These are phyloP conservation scores for Acanthurus tractus DNA, from an alignment of 2,797 vertebrate species.

Conservation along the genomic window DNA sequence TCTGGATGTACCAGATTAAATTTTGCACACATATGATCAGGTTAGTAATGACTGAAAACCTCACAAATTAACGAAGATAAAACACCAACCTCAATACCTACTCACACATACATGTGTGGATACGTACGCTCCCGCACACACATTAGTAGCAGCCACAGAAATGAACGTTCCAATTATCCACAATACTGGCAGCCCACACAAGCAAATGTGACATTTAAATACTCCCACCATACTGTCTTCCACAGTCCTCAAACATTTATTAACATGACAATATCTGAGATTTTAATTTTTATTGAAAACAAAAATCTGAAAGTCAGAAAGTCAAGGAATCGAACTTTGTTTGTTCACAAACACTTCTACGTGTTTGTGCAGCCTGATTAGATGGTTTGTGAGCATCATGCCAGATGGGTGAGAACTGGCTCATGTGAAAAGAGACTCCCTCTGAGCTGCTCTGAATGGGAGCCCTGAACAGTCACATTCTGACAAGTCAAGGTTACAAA, in stretches of 20 bases:
- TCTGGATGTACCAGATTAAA: conserved; percentile 6
- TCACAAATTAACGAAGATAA: conserved; percentile 36
- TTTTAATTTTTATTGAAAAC: conserved; percentile 24
- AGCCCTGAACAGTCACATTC: not conserved
- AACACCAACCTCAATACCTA: conserved; percentile 34
- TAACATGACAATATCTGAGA: conserved; percentile 45
- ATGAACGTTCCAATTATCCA: conserved; percentile 56
- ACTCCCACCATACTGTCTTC: conserved; percentile 61
- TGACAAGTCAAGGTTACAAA: not conserved
- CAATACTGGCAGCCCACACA: conserved; percentile 59
- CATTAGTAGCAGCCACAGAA: conserved; percentile 35
- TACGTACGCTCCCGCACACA: conserved; percentile 26
- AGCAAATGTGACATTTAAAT: conserved; percentile 69
- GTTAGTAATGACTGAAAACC: conserved; percentile 23
- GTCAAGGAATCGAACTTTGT: conserved; percentile 4
- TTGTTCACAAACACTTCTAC: conserved; percentile 9
- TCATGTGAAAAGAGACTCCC: not conserved
- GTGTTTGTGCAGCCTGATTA: conserved; percentile 17
- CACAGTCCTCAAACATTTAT: conserved; percentile 38
- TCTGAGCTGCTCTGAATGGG: conserved; percentile 5
- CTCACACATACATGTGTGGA: conserved; percentile 36
- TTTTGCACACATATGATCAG: conserved; percentile 12
- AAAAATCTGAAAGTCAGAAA: conserved; percentile 18
- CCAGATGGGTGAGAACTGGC: conserved; percentile 21
- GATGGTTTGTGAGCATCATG: conserved; percentile 5